Evolutionary conservation across 2,888 invertebrate species (phyloP).

Genomic region (Perizoma affinitatum): DNA sequence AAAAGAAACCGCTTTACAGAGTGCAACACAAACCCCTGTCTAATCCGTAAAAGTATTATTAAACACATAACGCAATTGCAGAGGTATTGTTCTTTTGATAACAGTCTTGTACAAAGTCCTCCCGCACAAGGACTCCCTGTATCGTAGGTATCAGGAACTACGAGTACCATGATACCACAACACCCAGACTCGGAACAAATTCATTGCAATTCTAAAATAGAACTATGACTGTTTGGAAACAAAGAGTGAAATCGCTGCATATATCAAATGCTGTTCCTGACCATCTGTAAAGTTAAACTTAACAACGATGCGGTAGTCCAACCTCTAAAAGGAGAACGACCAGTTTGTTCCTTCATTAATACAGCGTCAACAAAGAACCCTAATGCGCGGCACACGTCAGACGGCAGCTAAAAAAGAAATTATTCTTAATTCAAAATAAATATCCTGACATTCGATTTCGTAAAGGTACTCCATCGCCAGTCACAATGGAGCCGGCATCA

Average conservation of each 20-base stretch:
- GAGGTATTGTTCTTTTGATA: too few relatives aligned
- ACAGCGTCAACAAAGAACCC: conserved; percentile 70
- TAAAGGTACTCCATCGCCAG: conserved; percentile 67
- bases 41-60: too few relatives aligned
- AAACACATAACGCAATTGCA: too few relatives aligned
- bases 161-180: too few relatives aligned
- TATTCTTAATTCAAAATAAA: conserved; percentile 73
- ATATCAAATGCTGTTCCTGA: conserved; percentile 6
- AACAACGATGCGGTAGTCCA: conserved; percentile 26
- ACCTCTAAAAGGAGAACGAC: conserved; percentile 13
- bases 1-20: too few relatives aligned
- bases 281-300: conserved; percentile 5
- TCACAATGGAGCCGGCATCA: conserved; percentile 71
- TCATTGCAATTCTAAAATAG: too few relatives aligned
- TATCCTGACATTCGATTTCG: conserved; percentile 23
- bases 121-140: too few relatives aligned
- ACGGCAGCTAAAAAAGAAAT: conserved; percentile 80
- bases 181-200: too few relatives aligned
- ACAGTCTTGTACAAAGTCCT: too few relatives aligned
- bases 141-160: too few relatives aligned
- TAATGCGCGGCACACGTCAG: conserved; percentile 81
- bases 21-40: too few relatives aligned
- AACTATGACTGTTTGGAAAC: too few relatives aligned
- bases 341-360: conserved; percentile 64
- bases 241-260: not conserved